phyloP scores from a whole-genome alignment of 2,888 invertebrate genomes.

The Platerodrilus igneus region DNA sequence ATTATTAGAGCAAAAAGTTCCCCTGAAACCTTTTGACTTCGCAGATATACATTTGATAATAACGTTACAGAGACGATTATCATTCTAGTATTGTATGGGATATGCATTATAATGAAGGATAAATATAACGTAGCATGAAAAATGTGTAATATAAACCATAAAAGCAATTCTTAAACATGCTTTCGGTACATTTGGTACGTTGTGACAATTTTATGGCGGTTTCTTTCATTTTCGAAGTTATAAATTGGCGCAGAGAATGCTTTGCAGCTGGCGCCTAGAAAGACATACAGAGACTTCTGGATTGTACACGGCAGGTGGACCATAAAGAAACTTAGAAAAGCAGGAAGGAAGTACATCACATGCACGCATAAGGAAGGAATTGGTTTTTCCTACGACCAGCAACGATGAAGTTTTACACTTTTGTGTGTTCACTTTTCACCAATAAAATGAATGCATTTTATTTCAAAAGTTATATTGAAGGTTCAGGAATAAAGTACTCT shows the following conservation, averaged over 20 bases:
- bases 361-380: slow-evolving; percentile 12
- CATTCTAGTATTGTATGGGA: no score
- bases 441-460: no score
- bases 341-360: slow-evolving; percentile 20
- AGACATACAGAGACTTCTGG: slow-evolving; percentile 15
- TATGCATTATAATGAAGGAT: no score
- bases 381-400: slow-evolving; percentile 8
- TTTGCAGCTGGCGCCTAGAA: slow-evolving; percentile 23
- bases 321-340: slow-evolving; percentile 19
- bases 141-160: slow-evolving; percentile 18
- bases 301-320: slow-evolving; percentile 25
- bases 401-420: no score
- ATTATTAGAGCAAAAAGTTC: no score
- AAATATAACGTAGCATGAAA: no score
- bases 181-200: slow-evolving; percentile 21
- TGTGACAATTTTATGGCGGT: slow-evolving; percentile 24
- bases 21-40: no score
- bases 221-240: slow-evolving; percentile 24
- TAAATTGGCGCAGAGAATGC: slow-evolving; percentile 23
- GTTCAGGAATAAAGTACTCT: no score
- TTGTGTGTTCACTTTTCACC: no score
- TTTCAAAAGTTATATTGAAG: no score
- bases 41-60: no score
- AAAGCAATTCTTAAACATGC: slow-evolving; percentile 21
- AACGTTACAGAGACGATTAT: no score